phyloP scores from a whole-genome alignment of 2,797 vertebrate genomes.

The Platyrinchus mystaceus region DNA sequence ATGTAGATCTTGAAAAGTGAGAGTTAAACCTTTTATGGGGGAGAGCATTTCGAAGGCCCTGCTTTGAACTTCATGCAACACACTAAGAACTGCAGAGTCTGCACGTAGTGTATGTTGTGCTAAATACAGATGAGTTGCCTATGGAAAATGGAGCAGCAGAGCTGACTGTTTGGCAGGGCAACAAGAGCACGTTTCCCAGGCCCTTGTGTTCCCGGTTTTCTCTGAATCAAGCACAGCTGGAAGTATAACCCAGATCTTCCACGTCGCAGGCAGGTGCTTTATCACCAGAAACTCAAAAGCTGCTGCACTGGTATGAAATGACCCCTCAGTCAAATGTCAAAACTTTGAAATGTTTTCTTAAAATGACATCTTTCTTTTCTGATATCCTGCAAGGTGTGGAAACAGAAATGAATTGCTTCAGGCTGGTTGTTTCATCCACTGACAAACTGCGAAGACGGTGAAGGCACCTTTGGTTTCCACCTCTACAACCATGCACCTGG shows the following conservation, averaged over 20 bases:
- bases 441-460: not conserved
- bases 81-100: rapidly evolving
- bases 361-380: not conserved
- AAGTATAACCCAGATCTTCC: not conserved
- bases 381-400: not conserved
- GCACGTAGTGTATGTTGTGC: rapidly evolving
- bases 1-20: not conserved
- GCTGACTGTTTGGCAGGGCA: not conserved
- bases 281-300: not conserved
- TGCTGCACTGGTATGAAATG: not conserved
- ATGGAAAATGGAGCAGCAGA: not conserved
- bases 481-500: not conserved
- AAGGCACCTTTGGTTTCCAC: not conserved
- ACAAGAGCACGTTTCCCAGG: not conserved
- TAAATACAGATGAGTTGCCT: not conserved
- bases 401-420: not conserved
- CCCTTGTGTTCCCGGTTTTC: not conserved
- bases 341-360: slow-evolving; percentile 15
- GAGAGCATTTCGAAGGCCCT: not conserved
- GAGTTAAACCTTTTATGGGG: not conserved
- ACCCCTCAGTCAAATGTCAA: not conserved
- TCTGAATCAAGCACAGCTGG: slow-evolving; percentile 7
- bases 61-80: not conserved
- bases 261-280: rapidly evolving
- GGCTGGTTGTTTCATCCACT: not conserved